These are phyloP conservation scores for Emys orbicularis DNA, from an alignment of 2,797 vertebrate species.

Conservation along the genomic window DNA sequence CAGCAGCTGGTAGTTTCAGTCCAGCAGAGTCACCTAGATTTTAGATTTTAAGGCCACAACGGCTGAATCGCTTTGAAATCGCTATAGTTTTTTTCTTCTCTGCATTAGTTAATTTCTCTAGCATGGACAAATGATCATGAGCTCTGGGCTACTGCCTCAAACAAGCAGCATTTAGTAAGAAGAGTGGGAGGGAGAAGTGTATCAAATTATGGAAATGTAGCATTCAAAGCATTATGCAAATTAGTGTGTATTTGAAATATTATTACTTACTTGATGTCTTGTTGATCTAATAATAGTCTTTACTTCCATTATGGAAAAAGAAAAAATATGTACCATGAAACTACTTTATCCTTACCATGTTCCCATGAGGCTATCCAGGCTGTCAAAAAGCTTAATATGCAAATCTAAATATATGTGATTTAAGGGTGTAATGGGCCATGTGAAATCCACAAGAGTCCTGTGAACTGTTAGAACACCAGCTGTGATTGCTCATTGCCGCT, in stretches of 20 bases:
- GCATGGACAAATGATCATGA: fast-evolving
- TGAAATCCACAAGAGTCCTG: conserved; percentile 14
- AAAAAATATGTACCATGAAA: conserved; percentile 23
- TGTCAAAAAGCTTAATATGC: conserved; percentile 37
- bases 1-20: neutral
- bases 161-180: neutral
- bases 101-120: neutral
- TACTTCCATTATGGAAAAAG: conserved; percentile 51
- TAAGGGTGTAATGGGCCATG: conserved; percentile 27
- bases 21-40: neutral
- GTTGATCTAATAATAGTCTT: conserved; percentile 60
- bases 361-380: neutral
- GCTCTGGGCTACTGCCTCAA: neutral
- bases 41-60: neutral
- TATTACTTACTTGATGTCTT: conserved; percentile 14
- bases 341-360: conserved; percentile 46
- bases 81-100: neutral
- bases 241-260: conserved; percentile 59
- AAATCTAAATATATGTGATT: conserved; percentile 38
- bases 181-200: neutral
- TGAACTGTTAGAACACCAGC: neutral
- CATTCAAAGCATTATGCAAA: conserved; percentile 21
- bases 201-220: neutral
- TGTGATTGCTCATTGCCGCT: neutral
- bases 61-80: neutral